These are phyloP conservation scores for Arge pagana DNA, from an alignment of 2,888 invertebrate genomes.

Conservation along the genomic window DNA sequence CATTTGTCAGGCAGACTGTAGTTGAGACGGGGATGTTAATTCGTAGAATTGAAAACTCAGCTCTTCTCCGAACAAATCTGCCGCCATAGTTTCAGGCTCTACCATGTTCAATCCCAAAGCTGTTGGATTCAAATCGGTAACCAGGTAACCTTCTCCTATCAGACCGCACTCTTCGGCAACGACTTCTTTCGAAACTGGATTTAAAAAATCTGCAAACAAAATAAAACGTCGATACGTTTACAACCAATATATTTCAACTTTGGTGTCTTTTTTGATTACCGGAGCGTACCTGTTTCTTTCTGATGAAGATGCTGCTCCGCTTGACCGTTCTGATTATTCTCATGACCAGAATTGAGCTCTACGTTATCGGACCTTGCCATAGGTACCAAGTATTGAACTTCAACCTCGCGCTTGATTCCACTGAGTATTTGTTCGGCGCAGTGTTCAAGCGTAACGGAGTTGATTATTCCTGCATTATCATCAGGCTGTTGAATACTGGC, in stretches of 20 bases:
- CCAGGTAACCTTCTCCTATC: slow-evolving; percentile 62
- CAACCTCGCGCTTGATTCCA: slow-evolving; percentile 65
- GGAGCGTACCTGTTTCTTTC: slow-evolving; percentile 49
- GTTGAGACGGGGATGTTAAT: slow-evolving; percentile 54
- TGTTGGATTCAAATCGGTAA: slow-evolving; percentile 62
- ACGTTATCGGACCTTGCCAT: slow-evolving; percentile 45
- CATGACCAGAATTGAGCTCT: slow-evolving; percentile 27
- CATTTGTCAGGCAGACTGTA: slow-evolving; percentile 55
- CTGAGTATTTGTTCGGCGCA: slow-evolving; percentile 66
- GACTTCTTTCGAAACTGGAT: slow-evolving; percentile 76
- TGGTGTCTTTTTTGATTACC: neutral
- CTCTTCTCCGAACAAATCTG: slow-evolving; percentile 61
- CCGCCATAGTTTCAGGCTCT: slow-evolving; percentile 60
- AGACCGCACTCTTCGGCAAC: slow-evolving; percentile 79
- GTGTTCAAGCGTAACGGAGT: slow-evolving; percentile 59
- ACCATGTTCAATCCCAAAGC: slow-evolving; percentile 60
- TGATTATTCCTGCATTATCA: slow-evolving; percentile 38
- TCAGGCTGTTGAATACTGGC: slow-evolving; percentile 60
- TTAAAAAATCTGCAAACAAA: slow-evolving; percentile 61
- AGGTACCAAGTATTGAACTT: slow-evolving; percentile 63
- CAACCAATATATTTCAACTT: neutral
- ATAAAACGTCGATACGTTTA: slow-evolving; percentile 14
- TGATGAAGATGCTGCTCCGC: slow-evolving; percentile 39
- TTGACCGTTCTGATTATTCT: slow-evolving; percentile 23
- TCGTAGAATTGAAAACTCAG: slow-evolving; percentile 63